A percentile compares a stretch with the other conserved stretches of the same genome.
These are phyloP conservation scores for Geodia barretti DNA, from an alignment of 37 sponge, comb jelly and placozoan genomes.

Conservation along the genomic window DNA sequence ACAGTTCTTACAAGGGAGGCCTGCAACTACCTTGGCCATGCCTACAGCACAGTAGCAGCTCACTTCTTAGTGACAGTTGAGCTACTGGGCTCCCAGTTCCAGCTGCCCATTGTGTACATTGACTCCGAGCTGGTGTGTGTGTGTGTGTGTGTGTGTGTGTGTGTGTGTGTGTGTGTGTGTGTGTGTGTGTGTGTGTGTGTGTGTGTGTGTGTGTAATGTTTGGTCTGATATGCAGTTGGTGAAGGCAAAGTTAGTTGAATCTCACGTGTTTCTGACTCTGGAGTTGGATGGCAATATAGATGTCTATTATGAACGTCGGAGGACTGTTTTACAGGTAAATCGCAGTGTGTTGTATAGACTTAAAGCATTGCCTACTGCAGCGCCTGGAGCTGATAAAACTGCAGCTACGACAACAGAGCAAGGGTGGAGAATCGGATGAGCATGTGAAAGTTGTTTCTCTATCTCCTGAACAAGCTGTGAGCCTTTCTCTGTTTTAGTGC, in stretches of 20 bases:
- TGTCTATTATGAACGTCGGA: conserved; percentile 54
- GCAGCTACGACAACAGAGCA: neutral
- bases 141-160: conserved; percentile 5
- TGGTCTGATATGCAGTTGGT: neutral
- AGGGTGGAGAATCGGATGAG: neutral
- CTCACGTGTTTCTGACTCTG: conserved; percentile 63
- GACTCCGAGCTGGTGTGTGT: conserved; percentile 65
- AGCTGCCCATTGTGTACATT: conserved; percentile 62
- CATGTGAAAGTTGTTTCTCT: neutral
- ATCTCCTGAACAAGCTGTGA: neutral
- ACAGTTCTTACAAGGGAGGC: conserved; percentile 66
- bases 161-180: conserved; percentile 7
- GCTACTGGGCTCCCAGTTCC: conserved; percentile 46
- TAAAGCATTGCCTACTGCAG: no score
- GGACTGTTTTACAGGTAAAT: conserved; percentile 59
- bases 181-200: conserved; percentile 10
- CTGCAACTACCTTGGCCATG: conserved; percentile 65
- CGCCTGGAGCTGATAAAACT: neutral
- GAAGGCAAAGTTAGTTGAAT: conserved; percentile 33
- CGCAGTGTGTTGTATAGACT: no score
- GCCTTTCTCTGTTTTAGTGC: neutral
- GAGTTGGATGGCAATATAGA: conserved; percentile 62
- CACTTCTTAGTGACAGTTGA: conserved; percentile 72
- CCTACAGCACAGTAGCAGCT: conserved; percentile 41
- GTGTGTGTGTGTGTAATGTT: neutral